Conservation (phyloP, 2,113 vertebrate species). For the Cyphomyrus discorhynchus region DNA sequence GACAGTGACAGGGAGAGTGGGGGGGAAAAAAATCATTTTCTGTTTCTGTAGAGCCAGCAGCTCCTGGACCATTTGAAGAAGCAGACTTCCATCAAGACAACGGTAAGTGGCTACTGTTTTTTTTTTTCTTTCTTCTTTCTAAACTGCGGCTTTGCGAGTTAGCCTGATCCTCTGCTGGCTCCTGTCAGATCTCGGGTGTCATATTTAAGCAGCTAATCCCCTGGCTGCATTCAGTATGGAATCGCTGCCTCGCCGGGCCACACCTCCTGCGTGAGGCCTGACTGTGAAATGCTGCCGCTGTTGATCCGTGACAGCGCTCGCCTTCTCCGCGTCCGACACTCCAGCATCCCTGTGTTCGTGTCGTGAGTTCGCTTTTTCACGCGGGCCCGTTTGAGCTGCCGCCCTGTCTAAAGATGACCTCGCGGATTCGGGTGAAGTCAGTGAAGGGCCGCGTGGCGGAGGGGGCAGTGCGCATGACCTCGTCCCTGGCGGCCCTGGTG, state of each 20-base stretch:
- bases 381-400: background rate
- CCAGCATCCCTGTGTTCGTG: background rate
- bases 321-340: background rate
- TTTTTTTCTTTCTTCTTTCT: background rate
- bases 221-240: background rate
- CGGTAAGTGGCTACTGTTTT: constrained; percentile 59
- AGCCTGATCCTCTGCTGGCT: background rate
- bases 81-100: constrained; percentile 76
- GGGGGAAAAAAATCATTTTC: background rate
- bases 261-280: background rate
- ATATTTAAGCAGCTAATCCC: background rate
- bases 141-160: background rate
- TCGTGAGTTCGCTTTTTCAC: background rate
- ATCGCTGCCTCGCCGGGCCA: background rate
- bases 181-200: background rate
- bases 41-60: constrained; percentile 73
- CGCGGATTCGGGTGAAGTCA: no score
- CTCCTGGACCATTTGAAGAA: constrained; percentile 80
- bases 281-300: background rate
- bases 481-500: constrained; percentile 33
- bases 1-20: background rate
- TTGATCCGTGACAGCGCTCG: background rate
- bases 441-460: constrained; percentile 19
- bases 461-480: background rate
- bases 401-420: background rate